Conservation (phyloP, 2,888 invertebrate species). For the Eilema griseolum region DNA sequence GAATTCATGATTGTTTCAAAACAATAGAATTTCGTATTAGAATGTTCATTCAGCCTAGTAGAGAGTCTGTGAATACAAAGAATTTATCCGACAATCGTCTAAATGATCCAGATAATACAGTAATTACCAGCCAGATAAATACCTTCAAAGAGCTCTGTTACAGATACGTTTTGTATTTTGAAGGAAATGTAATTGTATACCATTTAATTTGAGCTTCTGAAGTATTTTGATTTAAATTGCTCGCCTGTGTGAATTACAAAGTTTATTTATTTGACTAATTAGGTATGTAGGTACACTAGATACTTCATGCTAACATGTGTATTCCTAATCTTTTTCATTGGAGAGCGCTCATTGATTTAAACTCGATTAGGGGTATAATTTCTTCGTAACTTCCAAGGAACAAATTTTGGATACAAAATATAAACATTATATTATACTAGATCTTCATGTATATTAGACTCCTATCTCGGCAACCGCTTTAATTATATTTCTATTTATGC, state of each 20-base stretch:
- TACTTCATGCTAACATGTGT: neutral
- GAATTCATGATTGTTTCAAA: neutral
- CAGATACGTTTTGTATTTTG: neutral
- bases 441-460: too few species aligned
- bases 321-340: neutral
- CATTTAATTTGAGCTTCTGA: neutral
- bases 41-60: neutral
- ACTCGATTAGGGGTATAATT: too few species aligned
- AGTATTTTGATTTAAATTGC: neutral
- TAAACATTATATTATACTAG: too few species aligned
- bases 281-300: too few species aligned
- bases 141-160: neutral
- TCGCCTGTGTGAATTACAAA: neutral
- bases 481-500: too few species aligned
- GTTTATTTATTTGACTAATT: neutral
- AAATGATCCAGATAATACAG: constrained; percentile 6
- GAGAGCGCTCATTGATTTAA: neutral
- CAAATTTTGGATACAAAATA: too few species aligned
- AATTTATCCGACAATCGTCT: neutral
- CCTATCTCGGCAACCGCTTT: too few species aligned
- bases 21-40: neutral
- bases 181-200: neutral
- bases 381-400: too few species aligned
- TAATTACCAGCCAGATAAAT: neutral
- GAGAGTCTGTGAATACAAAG: neutral